A percentile compares a stretch with the other conserved stretches of the same genome.
Conservation (phyloP, 2,888 invertebrate genomes). For the Sarcophaga variegata region DNA sequence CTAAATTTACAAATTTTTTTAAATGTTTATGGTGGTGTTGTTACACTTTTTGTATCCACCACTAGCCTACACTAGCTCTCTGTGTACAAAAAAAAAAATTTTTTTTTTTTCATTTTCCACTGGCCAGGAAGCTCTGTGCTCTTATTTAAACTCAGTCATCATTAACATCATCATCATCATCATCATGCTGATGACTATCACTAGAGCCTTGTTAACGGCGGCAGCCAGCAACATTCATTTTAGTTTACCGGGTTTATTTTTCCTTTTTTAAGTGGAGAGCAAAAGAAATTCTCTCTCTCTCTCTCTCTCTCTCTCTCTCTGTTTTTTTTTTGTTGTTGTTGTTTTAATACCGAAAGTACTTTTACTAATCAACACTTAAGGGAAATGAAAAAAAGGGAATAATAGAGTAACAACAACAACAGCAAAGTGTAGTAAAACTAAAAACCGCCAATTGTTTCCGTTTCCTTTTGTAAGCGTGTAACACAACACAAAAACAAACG, state of each 20-base stretch:
- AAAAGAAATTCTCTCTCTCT: not conserved
- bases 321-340: not conserved
- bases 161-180: too few species aligned
- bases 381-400: slow-evolving; percentile 50
- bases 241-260: slow-evolving; percentile 33
- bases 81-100: too few species aligned
- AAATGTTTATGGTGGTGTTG: not conserved
- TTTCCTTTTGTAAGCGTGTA: slow-evolving; percentile 51
- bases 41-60: too few species aligned
- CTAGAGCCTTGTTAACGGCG: slow-evolving; percentile 22
- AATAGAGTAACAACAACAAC: not conserved
- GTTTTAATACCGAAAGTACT: slow-evolving; percentile 49
- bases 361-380: slow-evolving; percentile 67
- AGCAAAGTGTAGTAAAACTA: slow-evolving; percentile 38
- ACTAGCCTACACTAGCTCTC: too few species aligned
- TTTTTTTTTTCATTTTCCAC: slow-evolving; percentile 1
- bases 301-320: not conserved
- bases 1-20: not conserved
- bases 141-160: slow-evolving; percentile 3
- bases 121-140: slow-evolving; percentile 43
- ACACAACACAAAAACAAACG: not conserved
- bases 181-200: not conserved
- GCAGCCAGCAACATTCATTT: slow-evolving; percentile 15
- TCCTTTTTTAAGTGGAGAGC: not conserved
- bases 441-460: slow-evolving; percentile 66